Conservation (phyloP, 2,113 vertebrate genomes). For the cattle (Bos taurus) region ARS-UCD2.0 NC_037340.1:3418501-3419000, state of each 20-base stretch:
- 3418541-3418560: neutral
- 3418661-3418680: neutral
- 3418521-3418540: neutral
- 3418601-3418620: neutral
- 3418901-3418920: neutral
- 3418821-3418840: neutral
- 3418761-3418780: neutral
- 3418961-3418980: too few species aligned
- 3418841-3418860: neutral
- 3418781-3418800: neutral
- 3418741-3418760: neutral
- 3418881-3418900: neutral
- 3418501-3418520: neutral
- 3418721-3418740: neutral
- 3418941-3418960: too few species aligned
- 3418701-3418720: neutral
- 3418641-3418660: neutral
- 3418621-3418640: neutral
- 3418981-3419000: too few species aligned
- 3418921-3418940: neutral
- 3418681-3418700: neutral
- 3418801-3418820: neutral
- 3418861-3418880: neutral
- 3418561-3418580: neutral
- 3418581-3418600: neutral